These are phyloP conservation scores for Spongilla lacustris DNA, from an alignment of 37 sponge, comb jelly and placozoan genomes.

Conservation along the genomic window DNA sequence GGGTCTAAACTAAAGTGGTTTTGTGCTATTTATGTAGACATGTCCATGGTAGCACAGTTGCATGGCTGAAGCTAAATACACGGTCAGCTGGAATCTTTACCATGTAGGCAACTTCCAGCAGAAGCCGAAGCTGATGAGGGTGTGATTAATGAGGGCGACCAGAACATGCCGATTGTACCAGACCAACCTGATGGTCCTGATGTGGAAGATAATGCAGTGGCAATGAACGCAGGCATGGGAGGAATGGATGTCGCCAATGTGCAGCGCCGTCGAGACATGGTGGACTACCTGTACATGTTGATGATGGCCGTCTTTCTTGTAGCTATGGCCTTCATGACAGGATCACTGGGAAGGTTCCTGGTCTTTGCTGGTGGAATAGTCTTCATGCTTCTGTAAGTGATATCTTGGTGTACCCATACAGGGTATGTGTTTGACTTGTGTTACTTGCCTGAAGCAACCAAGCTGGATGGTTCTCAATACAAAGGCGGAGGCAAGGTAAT, in stretches of 20 bases:
- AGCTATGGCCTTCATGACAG: constrained; percentile 66
- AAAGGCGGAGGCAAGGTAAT: constrained; percentile 60
- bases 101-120: background rate
- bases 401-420: constrained; percentile 1
- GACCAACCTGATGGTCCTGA: background rate
- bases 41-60: too few species aligned
- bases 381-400: constrained; percentile 76
- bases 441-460: constrained; percentile 56
- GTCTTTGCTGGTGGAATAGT: constrained; percentile 59
- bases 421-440: background rate
- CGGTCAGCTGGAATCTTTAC: background rate
- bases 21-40: background rate
- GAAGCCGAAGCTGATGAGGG: background rate
- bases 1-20: too few species aligned
- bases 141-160: background rate
- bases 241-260: constrained; percentile 8
- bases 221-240: constrained; percentile 43
- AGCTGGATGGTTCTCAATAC: constrained; percentile 74
- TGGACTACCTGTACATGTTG: constrained; percentile 74
- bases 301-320: constrained; percentile 58
- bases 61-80: background rate
- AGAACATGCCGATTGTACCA: background rate
- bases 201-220: constrained; percentile 9
- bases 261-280: constrained; percentile 38
- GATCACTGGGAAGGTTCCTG: constrained; percentile 65